Evolutionary conservation across 2,888 invertebrate genomes (phyloP), one percentile per base, ranked within the genome.

Genomic region (Amphipyra berbera): DNA sequence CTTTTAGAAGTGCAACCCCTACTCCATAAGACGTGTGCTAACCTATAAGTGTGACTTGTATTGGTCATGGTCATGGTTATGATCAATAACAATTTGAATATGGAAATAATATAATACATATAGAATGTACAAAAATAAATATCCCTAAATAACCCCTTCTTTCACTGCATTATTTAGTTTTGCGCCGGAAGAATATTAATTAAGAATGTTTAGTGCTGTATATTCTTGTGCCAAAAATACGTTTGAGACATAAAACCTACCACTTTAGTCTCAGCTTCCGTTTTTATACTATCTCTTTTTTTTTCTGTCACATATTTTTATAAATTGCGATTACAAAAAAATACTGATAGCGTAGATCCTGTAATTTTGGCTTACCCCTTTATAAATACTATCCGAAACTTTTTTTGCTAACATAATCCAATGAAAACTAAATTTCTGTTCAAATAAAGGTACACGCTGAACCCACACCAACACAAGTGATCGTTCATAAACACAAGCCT

Each of bases 401-500:
- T 37, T 37, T 33, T 9, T 37, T 37, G 8, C 37, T 10, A 10
- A 33, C 7, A 0, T n/a, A 9, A 6, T 14, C 15, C 45, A 54
- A 0, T 66, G 42, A 66, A 38, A 30, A 33, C 2, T 4, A 30
- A 1, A 14, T 48, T 2, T 61, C 3, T 68, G 46, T 68, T 40
- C 9, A 33, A 6, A 38, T 59, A 45, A 47, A 94, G 94, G 88
- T 92, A 8, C 84, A 88, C 55, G 84, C 85, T 6, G 82, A 88
- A 47, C 87, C 86, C 3, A 78, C 83, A 68, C 87, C 89, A 8
- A 40, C 68, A 14, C 70, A 82, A 65, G 70, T 92, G 2, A 69
- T 90, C 12, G 87, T 87, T 35, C 88, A 85, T 48, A 84, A 85
- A 14, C 89, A 90, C 58, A 92, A 91, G 47, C 93, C 92, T 27